phyloP scores from a whole-genome alignment of 2,113 vertebrate genomes.

The Plectropomus leopardus region DNA sequence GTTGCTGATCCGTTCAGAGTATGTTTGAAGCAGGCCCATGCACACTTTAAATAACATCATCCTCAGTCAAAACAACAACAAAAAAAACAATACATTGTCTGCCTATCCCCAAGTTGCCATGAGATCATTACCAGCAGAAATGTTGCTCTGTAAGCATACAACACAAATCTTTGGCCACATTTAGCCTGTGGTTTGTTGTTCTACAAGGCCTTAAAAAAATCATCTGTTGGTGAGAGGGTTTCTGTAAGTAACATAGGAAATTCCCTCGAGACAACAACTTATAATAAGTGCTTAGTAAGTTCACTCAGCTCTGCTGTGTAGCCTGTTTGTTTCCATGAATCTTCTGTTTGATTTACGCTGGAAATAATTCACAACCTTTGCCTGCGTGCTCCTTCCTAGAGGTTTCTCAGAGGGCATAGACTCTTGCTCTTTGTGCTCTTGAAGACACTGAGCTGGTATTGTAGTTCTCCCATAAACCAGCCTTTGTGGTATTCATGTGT shows the following conservation, averaged over 20 bases:
- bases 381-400: conserved; percentile 38
- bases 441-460: conserved; percentile 70
- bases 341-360: conserved; percentile 44
- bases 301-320: conserved; percentile 34
- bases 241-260: conserved; percentile 23
- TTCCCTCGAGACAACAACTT: conserved; percentile 18
- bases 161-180: not conserved
- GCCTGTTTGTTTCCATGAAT: conserved; percentile 41
- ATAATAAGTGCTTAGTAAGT: conserved; percentile 27
- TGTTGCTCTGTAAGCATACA: not conserved
- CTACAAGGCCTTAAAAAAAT: not conserved
- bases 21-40: conserved; percentile 8
- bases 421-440: conserved; percentile 66
- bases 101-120: not conserved
- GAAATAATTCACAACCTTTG: conserved; percentile 46
- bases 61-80: too few species aligned
- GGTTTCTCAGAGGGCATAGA: conserved; percentile 51
- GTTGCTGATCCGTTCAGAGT: too few species aligned
- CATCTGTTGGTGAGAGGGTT: not conserved
- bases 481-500: conserved; percentile 73
- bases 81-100: not conserved
- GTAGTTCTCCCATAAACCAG: conserved; percentile 68
- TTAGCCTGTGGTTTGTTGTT: conserved; percentile 22
- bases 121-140: conserved; percentile 7
- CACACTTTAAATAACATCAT: not conserved